Percentiles rank a stretch among this genome's conserved stretches.
Conservation (phyloP, 1,140 invertebrate genomes). For the Eriosoma lanigerum region DNA sequence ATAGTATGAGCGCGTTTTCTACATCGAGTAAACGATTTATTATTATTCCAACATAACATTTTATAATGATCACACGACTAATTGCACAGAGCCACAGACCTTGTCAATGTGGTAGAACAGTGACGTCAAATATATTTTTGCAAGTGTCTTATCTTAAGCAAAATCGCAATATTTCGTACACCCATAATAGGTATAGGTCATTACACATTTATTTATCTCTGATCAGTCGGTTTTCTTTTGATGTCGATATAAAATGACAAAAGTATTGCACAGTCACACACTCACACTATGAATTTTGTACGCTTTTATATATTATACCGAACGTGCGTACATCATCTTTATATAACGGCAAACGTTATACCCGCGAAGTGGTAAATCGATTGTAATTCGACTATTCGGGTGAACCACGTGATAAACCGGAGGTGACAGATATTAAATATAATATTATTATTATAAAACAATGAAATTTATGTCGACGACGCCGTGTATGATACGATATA, state of each 20-base stretch:
- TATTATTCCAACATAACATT: no score
- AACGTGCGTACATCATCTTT: no score
- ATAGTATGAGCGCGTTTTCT: no score
- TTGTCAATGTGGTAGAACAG: background rate
- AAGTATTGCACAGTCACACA: background rate
- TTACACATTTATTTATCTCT: background rate
- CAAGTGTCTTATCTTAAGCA: slow-evolving; percentile 28
- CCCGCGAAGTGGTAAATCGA: background rate
- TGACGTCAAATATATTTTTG: slow-evolving; percentile 20
- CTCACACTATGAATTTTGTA: no score
- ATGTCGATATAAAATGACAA: background rate
- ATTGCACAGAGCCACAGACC: background rate
- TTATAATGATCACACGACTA: background rate
- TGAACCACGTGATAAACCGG: background rate
- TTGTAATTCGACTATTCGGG: background rate
- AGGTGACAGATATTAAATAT: background rate
- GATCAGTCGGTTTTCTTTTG: background rate
- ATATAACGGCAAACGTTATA: no score
- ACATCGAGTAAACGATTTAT: no score
- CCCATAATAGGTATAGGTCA: background rate
- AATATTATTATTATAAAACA: slow-evolving; percentile 1
- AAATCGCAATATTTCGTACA: slow-evolving; percentile 2
- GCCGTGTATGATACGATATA: background rate
- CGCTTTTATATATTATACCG: no score
- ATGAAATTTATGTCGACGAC: background rate